Evolutionary conservation across 2,888 invertebrate species (phyloP), one percentile per base, ranked within the genome.

Genomic region (Drosophila affinis): DNA sequence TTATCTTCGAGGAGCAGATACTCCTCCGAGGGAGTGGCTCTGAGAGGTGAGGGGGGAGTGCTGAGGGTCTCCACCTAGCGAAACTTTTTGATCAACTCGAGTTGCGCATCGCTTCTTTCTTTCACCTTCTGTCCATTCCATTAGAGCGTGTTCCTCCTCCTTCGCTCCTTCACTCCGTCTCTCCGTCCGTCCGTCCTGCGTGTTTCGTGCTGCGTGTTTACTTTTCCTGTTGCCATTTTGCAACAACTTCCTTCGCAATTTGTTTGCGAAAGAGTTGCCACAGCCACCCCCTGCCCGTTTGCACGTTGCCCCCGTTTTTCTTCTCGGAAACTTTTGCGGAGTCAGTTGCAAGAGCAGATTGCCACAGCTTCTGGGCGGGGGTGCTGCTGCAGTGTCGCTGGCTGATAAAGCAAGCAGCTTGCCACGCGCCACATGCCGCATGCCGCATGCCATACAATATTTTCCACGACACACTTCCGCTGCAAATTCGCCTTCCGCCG

Each of bases 221-320:
- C 74, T 71, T 67, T 77, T 86, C 81, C 76, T 83, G 69, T 83
- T 83, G 79, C 71, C 86, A 62, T 77, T 79, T 77, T 44, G 81
- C 84, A 77, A 75, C 59, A 83, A 77, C 84, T 83, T 83, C 69
- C 69, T 86, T 39, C 65, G 80, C 88, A 83, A 83, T 86, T 83
- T 83, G 83, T 88, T 88, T 81, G 84, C 81, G 76, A 86, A 83
- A 87, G 86, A 83, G 80, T 86, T 65, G 29, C 51, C 34, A 44
- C 9, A 51, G 29, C 62, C 48, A 12, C 27, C 58, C 14, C 14
- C 39, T 1, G 1, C 24, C 24, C 24, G 24, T 21, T 21, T 21
- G 3, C 18, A 9, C 12, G 9, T 14, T 21, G 10, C 1, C 32
- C 1, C 17, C 5, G 44, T 18, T 18, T 78, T 80, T 75, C 60